Evolutionary conservation across 2,888 invertebrate genomes (phyloP).

Genomic region (Agapostemon virescens): DNA sequence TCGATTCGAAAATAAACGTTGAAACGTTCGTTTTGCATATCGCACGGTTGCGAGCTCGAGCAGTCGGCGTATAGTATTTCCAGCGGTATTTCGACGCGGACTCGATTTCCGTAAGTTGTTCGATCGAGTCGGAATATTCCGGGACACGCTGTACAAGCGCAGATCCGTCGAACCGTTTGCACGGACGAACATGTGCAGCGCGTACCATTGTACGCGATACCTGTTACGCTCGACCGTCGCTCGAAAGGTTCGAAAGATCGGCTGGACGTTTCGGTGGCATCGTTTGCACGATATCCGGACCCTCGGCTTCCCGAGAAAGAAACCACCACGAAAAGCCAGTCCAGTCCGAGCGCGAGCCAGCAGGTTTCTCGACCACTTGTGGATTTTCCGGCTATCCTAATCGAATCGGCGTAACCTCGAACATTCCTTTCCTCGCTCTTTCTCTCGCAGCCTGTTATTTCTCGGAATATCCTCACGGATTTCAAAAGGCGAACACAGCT

Average conservation of each 20-base stretch:
- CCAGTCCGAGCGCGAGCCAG: background rate
- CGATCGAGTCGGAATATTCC: background rate
- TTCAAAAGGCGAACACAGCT: background rate
- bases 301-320: background rate
- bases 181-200: conserved; percentile 2
- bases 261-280: background rate
- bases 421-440: conserved; percentile 25
- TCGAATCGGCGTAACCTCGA: conserved; percentile 31
- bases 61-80: background rate
- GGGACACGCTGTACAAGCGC: background rate
- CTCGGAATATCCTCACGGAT: background rate
- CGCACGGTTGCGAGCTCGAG: no score
- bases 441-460: conserved; percentile 15
- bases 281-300: background rate
- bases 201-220: no score
- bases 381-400: conserved; percentile 64
- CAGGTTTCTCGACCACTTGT: conserved; percentile 67
- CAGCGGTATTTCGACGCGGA: background rate
- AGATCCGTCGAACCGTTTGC: conserved; percentile 1
- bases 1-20: no score
- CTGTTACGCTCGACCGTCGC: background rate
- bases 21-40: no score
- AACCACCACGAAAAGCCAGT: background rate
- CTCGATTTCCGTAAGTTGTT: no score
- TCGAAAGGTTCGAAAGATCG: background rate